Conservation (phyloP, 53 echinoderm and acorn worm genomes). For the Patiria pectinifera region DNA sequence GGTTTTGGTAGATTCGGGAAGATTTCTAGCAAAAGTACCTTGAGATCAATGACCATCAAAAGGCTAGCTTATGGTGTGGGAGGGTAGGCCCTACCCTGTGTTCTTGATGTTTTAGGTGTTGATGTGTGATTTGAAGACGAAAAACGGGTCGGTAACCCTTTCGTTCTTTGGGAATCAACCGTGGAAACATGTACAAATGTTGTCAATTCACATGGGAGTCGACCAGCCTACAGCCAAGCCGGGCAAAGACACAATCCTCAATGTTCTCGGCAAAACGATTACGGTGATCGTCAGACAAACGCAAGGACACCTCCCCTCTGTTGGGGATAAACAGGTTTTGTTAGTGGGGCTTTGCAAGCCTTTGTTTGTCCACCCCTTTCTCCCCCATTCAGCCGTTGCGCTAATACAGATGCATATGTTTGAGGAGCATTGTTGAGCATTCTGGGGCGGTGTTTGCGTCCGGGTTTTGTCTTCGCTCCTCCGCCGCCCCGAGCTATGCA, state of each 20-base stretch:
- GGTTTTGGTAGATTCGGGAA: too few species aligned
- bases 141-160: too few species aligned
- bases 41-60: too few species aligned
- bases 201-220: not conserved
- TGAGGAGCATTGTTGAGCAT: slow-evolving; percentile 11
- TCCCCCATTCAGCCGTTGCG: slow-evolving; percentile 10
- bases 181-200: too few species aligned
- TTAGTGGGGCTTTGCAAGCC: slow-evolving; percentile 7
- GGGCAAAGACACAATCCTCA: not conserved
- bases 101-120: too few species aligned
- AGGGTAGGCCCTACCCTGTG: too few species aligned
- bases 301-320: slow-evolving; percentile 31
- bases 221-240: not conserved
- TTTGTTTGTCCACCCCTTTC: slow-evolving; percentile 31
- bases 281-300: slow-evolving; percentile 15
- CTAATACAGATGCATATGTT: slow-evolving; percentile 30
- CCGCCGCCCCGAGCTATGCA: slow-evolving; percentile 32
- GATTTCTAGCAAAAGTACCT: too few species aligned
- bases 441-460: slow-evolving; percentile 6
- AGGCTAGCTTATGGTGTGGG: too few species aligned
- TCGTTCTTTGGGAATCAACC: too few species aligned
- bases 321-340: slow-evolving; percentile 45
- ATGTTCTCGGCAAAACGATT: slow-evolving; percentile 39
- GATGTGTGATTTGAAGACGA: too few species aligned
- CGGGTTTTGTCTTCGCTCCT: not conserved